Evolutionary conservation across 2,888 invertebrate genomes (phyloP).

Genomic region (Cantharis rufa): DNA sequence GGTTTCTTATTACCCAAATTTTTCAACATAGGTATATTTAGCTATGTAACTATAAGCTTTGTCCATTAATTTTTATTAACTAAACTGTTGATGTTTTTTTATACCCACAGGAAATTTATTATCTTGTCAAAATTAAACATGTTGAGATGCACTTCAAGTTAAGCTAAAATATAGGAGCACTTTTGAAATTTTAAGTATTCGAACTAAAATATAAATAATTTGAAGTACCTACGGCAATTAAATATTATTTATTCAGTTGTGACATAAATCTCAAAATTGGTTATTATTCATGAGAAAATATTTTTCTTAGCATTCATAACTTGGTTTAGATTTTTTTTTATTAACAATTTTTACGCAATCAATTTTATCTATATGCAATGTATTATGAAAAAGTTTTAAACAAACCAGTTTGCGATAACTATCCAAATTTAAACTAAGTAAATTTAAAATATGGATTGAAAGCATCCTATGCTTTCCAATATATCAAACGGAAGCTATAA

Average conservation of each 20-base stretch:
- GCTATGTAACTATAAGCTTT: conserved; percentile 13
- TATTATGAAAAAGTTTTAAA: neutral
- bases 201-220: neutral
- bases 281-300: neutral
- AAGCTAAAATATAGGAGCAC: neutral
- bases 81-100: conserved; percentile 4
- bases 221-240: neutral
- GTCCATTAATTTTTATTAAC: conserved; percentile 23
- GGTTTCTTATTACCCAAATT: conserved; percentile 36
- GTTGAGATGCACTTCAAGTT: neutral
- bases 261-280: neutral
- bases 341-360: neutral
- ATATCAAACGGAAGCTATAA: no score
- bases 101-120: neutral
- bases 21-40: conserved; percentile 31
- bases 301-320: neutral
- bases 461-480: no score
- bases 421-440: neutral
- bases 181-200: neutral
- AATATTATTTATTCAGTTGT: neutral
- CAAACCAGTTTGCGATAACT: neutral
- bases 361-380: neutral
- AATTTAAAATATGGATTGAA: no score
- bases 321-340: no score
- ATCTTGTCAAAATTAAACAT: neutral